Evolutionary conservation across 2,797 vertebrate species (phyloP), one percentile per base, ranked within the genome.

Genomic region (Helarctos malayanus): DNA sequence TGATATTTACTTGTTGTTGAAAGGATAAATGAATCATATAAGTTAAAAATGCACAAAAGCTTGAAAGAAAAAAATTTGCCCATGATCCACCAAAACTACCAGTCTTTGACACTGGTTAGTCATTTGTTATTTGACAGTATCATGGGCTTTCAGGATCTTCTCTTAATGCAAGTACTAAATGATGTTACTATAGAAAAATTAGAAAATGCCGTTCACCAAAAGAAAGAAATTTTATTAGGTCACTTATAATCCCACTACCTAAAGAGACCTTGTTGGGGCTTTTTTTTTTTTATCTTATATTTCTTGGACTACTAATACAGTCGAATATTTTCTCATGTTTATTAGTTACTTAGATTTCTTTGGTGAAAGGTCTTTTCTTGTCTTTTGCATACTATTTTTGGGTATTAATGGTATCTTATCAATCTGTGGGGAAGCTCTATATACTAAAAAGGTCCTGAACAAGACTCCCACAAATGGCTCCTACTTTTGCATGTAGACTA

Each of bases 11-110:
- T 38, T 76, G 73, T 71, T 85, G 75, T 82, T 94, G 75, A 89
- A 93, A 96, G 63, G 87, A 47, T 94, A 89, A 61, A 75, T 81
- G 82, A 47, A 91, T 57, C 49, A n/a, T n/a, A 21, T 47, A 89
- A 38, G 32, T 89, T 35, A 41, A 49, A 92, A 94, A 88, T 56
- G 57, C 38, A 84, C 75, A 91, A 93, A 96, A 79, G 45, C 25
- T 73, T 41, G 13, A 96, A 96, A 96, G 91, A 90, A 59, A 76
- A 89, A 29, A 3, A 14, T 52, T 63, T 52, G 63, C 59, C 38
- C 18, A 7, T 5, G 1, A 69, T 16, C 63, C 25, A 18, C 45
- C 0, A 2, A 2, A 13, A 21, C 18, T 21, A 10, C 41, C 68
- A 79, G 21, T 49, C 59, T 85, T 9, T 19, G 80, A 90, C 35